phyloP scores from a whole-genome alignment of 2,113 vertebrate species.

The Monopterus albus region DNA sequence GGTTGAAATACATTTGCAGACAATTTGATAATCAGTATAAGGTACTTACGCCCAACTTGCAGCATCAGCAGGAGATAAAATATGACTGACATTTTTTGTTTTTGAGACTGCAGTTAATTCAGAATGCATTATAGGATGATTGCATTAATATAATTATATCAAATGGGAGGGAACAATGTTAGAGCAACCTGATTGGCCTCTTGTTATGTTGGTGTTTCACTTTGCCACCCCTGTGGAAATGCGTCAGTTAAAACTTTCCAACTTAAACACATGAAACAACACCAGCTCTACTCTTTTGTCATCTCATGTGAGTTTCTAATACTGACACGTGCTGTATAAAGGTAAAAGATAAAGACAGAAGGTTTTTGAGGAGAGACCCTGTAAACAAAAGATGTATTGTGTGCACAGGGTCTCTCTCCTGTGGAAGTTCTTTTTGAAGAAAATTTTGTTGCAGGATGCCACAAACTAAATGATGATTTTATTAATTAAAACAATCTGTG shows the following conservation, averaged over 20 bases:
- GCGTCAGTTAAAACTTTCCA: slow-evolving; percentile 8
- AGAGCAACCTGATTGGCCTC: slow-evolving; percentile 41
- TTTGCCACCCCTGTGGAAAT: slow-evolving; percentile 41
- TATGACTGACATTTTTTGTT: slow-evolving; percentile 27
- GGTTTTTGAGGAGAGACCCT: too few relatives aligned
- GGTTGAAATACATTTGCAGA: too few relatives aligned
- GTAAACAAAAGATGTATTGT: too few relatives aligned
- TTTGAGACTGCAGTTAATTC: neutral
- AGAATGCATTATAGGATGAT: neutral
- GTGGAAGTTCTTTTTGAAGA: too few relatives aligned
- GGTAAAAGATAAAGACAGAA: slow-evolving; percentile 3
- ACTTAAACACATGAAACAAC: slow-evolving; percentile 24
- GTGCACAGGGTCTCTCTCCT: too few relatives aligned
- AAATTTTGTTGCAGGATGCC: too few relatives aligned
- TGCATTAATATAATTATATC: slow-evolving; percentile 10
- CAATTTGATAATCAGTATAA: neutral
- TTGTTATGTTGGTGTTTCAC: neutral
- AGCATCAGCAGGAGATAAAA: slow-evolving; percentile 37
- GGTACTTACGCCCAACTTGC: slow-evolving; percentile 41
- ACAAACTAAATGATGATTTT: too few relatives aligned
- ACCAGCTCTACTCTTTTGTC: neutral
- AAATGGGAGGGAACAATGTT: slow-evolving; percentile 36
- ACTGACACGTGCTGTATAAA: too few relatives aligned
- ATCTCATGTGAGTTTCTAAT: slow-evolving; percentile 15
- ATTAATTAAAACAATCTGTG: too few relatives aligned